Evolutionary conservation across 2,888 invertebrate species (phyloP).

Genomic region (Taphrorychus bicolor): DNA sequence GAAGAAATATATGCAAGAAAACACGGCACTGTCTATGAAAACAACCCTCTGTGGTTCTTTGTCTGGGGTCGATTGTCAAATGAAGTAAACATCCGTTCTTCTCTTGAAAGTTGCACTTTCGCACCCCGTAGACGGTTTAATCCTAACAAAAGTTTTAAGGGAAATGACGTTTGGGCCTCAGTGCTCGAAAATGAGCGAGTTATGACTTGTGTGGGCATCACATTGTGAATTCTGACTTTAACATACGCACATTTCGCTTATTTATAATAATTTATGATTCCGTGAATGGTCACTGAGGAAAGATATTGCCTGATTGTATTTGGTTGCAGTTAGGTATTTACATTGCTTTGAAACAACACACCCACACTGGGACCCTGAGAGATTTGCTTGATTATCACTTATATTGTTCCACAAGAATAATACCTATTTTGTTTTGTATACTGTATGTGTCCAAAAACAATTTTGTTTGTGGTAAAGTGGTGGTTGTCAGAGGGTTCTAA

Average conservation of each 20-base stretch:
- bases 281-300: background rate
- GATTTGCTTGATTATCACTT: no score
- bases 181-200: background rate
- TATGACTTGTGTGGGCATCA: background rate
- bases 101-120: slow-evolving; percentile 28
- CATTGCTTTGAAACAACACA: no score
- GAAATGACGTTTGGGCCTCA: background rate
- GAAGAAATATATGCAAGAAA: background rate
- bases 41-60: slow-evolving; percentile 16
- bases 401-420: no score
- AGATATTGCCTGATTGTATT: background rate
- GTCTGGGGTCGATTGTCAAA: slow-evolving; percentile 24
- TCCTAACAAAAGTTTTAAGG: slow-evolving; percentile 4
- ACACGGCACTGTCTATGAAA: slow-evolving; percentile 22
- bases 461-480: no score
- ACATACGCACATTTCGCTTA: no score
- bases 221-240: no score
- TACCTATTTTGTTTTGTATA: no score
- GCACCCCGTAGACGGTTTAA: slow-evolving; percentile 16
- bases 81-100: slow-evolving; percentile 34
- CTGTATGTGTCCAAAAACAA: no score
- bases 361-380: no score
- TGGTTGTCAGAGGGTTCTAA: no score
- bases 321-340: no score
- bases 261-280: background rate